Evolutionary conservation across 2,797 vertebrate species (phyloP).

Genomic region (Lepus townsendii): DNA sequence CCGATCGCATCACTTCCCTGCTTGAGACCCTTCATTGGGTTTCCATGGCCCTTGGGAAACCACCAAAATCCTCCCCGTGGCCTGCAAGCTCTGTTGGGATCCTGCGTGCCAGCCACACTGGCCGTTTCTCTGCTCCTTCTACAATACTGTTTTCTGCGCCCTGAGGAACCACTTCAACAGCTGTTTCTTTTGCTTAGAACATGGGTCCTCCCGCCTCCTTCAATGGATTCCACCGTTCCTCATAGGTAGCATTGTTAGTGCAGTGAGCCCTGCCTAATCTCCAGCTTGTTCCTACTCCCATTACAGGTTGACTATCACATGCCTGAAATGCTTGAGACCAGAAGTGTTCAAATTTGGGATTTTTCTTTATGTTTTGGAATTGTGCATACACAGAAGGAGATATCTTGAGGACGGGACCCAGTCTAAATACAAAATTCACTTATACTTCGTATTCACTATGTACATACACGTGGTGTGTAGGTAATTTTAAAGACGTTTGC

Average conservation of each 20-base stretch:
- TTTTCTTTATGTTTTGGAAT: too few species aligned
- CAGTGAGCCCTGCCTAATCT: background rate
- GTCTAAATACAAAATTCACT: too few species aligned
- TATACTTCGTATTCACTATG: too few species aligned
- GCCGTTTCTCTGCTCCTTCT: background rate
- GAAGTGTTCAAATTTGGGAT: too few species aligned
- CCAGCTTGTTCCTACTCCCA: background rate
- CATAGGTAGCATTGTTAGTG: background rate
- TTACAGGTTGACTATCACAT: too few species aligned
- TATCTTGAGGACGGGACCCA: too few species aligned
- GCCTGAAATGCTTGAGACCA: too few species aligned
- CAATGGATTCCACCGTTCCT: background rate
- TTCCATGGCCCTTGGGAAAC: background rate
- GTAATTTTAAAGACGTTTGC: too few species aligned
- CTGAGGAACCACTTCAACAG: background rate
- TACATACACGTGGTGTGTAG: too few species aligned
- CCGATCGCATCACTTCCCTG: background rate
- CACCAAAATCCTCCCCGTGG: background rate
- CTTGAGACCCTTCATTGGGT: slow-evolving; percentile 3
- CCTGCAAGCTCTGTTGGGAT: background rate
- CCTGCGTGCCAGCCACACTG: background rate
- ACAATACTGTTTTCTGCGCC: background rate
- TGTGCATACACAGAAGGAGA: too few species aligned
- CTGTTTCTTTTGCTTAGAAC: slow-evolving; percentile 4
- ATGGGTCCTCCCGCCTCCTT: background rate